A percentile compares a stretch with the other conserved stretches of the same genome.
Evolutionary conservation across 2,888 invertebrate species (phyloP).

Genomic region (Cephus spinipes): DNA sequence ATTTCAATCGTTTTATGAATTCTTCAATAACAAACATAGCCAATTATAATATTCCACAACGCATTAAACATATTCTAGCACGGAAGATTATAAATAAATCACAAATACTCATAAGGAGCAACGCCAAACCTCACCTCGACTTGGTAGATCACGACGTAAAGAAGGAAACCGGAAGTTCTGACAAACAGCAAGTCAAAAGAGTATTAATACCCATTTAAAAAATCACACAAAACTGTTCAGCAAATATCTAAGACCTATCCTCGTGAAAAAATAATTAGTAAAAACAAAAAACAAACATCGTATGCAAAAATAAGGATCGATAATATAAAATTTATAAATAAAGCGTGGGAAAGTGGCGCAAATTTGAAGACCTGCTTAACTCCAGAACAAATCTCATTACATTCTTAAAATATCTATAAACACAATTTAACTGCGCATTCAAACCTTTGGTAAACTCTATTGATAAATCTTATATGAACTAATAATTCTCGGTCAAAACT

Average conservation of each 20-base stretch:
- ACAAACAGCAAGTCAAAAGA: conserved; percentile 3
- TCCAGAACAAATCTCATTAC: not conserved
- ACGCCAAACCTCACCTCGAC: conserved; percentile 14
- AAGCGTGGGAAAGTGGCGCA: not conserved
- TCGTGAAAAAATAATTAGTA: not conserved
- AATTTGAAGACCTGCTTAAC: not conserved
- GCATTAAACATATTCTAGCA: not conserved
- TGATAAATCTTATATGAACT: not conserved
- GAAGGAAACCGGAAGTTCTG: conserved; percentile 18
- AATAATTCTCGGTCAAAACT: not conserved
- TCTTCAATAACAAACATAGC: not conserved
- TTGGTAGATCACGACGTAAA: conserved; percentile 17
- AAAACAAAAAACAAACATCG: not conserved
- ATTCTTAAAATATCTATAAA: not conserved
- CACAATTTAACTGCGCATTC: not conserved
- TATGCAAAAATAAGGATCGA: not conserved
- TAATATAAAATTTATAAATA: not conserved
- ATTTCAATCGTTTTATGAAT: not conserved
- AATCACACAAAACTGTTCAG: not conserved
- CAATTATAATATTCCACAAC: not conserved
- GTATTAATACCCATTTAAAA: not conserved
- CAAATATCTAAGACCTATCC: not conserved
- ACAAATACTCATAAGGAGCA: not conserved
- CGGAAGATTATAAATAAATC: not conserved
- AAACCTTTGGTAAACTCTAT: not conserved